Conservation (phyloP, 2,797 vertebrate species). For the Pseudomugil tenellus region DNA sequence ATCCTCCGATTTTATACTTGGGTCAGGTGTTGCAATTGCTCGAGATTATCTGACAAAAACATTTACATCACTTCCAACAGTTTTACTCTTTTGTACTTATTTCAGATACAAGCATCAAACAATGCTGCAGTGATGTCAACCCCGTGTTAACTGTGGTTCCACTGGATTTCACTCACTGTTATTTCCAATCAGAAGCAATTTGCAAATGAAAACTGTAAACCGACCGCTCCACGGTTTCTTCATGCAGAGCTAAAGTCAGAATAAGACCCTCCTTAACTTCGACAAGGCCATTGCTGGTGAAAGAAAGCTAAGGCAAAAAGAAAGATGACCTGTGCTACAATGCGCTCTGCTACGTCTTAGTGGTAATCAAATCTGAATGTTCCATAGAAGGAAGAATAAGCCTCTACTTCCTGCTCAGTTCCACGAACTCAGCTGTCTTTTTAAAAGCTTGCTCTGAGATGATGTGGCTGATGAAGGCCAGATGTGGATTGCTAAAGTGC, state of each 20-base stretch:
- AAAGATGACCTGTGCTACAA: slow-evolving; percentile 18
- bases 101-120: slow-evolving; percentile 6
- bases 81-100: background rate
- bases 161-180: background rate
- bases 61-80: slow-evolving; percentile 11
- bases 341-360: slow-evolving; percentile 43
- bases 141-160: background rate
- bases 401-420: slow-evolving; percentile 71
- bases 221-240: background rate
- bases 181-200: background rate
- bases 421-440: slow-evolving; percentile 73
- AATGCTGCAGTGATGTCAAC: background rate
- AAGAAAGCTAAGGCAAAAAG: slow-evolving; percentile 19
- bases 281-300: slow-evolving; percentile 18
- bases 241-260: background rate
- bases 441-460: slow-evolving; percentile 57
- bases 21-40: slow-evolving; percentile 69
- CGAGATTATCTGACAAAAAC: slow-evolving; percentile 52
- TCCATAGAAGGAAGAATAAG: slow-evolving; percentile 71
- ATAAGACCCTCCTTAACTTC: background rate
- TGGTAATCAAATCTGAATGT: slow-evolving; percentile 73
- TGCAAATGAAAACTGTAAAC: background rate
- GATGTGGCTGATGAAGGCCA: slow-evolving; percentile 77
- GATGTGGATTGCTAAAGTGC: slow-evolving; percentile 64
- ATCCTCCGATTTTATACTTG: slow-evolving; percentile 38